Evolutionary conservation across 2,797 vertebrate genomes (phyloP).

Genomic region (Rousettus madagascariensis): DNA sequence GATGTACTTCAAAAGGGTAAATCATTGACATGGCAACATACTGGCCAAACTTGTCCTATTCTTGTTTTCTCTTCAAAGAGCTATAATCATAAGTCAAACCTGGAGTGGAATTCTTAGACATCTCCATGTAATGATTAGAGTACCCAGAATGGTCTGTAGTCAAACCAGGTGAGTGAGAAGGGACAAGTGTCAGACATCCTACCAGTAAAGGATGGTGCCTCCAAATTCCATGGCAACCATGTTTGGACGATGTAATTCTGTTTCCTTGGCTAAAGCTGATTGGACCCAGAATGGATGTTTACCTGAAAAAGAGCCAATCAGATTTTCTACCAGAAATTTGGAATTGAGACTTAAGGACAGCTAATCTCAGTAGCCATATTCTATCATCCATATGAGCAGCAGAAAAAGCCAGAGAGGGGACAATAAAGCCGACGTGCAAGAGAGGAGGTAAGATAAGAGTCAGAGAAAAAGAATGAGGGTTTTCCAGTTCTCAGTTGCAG

Average conservation of each 20-base stretch:
- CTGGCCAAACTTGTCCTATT: neutral
- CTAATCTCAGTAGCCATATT: neutral
- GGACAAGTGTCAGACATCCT: neutral
- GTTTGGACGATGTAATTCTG: neutral
- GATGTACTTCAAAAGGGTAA: neutral
- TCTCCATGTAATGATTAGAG: neutral
- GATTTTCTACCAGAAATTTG: neutral
- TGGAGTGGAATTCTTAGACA: neutral
- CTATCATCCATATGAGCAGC: neutral
- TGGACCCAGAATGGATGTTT: neutral
- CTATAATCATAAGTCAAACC: neutral
- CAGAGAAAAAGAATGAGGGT: neutral
- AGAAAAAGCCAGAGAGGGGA: neutral
- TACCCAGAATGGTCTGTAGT: neutral
- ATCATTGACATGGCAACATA: neutral
- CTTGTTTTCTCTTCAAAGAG: constrained; percentile 22
- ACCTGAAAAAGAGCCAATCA: neutral
- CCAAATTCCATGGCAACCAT: neutral
- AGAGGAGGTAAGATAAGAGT: neutral
- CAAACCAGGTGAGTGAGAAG: neutral
- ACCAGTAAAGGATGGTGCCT: neutral
- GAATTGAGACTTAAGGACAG: neutral
- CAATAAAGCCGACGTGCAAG: neutral
- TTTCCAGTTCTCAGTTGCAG: neutral
- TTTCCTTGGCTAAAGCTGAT: neutral